A percentile compares a stretch with the other conserved stretches of the same genome.
Conservation (phyloP, 2,888 invertebrate genomes). For the Stenichneumon culpator region DNA sequence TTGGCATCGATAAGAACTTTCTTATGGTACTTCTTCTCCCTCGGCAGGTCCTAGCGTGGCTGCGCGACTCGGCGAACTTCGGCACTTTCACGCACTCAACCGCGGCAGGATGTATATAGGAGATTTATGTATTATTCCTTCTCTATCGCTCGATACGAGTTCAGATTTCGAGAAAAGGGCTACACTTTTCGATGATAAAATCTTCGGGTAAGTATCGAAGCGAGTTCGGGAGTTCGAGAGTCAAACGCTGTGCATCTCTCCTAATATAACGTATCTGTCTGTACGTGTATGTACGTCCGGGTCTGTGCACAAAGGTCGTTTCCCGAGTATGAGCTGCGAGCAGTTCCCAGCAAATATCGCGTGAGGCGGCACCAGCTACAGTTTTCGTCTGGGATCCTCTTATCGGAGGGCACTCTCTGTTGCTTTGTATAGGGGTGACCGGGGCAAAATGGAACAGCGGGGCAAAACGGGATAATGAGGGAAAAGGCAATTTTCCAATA, state of each 20-base stretch:
- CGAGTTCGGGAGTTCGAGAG: background rate
- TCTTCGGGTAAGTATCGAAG: background rate
- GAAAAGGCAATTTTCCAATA: too few relatives aligned
- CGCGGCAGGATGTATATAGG: background rate
- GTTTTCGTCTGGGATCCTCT: conserved; percentile 44
- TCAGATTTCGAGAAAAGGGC: background rate
- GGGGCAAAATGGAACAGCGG: too few relatives aligned
- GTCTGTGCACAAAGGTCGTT: conserved; percentile 28
- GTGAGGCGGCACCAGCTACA: conserved; percentile 32
- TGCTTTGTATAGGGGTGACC: background rate
- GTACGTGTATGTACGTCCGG: background rate
- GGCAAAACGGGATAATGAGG: too few relatives aligned
- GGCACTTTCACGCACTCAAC: background rate
- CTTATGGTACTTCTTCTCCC: conserved; percentile 21
- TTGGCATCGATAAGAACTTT: conserved; percentile 50
- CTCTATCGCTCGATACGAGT: background rate
- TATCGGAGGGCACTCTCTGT: conserved; percentile 37
- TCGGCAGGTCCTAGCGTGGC: background rate
- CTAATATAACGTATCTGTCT: background rate
- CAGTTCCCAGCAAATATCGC: conserved; percentile 46
- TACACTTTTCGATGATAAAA: background rate
- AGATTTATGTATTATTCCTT: background rate
- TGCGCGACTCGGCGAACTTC: background rate
- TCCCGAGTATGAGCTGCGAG: conserved; percentile 23
- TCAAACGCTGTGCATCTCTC: background rate